Percentiles rank a stretch among this genome's conserved stretches.
Evolutionary conservation across 2,113 vertebrate genomes (phyloP).

Genomic region (Oxyruncus cristatus): DNA sequence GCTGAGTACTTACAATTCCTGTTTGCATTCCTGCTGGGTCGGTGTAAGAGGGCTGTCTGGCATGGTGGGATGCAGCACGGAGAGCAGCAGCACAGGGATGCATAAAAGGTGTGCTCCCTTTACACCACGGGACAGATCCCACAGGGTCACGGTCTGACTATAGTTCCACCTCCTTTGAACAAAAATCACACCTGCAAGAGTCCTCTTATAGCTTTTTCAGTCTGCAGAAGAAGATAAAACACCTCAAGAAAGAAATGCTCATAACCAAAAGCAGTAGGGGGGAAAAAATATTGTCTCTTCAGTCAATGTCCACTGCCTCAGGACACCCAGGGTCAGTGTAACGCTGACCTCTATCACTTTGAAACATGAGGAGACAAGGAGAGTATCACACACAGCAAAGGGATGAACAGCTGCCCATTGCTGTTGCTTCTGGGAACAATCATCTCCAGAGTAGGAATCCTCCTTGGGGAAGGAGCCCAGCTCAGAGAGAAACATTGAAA

Average conservation of each 20-base stretch:
- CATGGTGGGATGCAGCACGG: neutral
- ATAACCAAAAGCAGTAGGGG: fast-evolving
- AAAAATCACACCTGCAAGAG: neutral
- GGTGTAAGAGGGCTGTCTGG: neutral
- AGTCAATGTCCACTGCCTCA: neutral
- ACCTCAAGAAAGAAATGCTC: neutral
- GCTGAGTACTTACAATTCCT: neutral
- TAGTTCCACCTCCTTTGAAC: neutral
- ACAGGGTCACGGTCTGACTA: neutral
- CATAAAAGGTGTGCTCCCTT: neutral
- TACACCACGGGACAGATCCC: neutral
- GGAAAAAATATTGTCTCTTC: fast-evolving
- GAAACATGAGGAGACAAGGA: neutral
- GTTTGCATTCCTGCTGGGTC: neutral
- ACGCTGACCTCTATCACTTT: neutral
- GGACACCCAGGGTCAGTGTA: neutral
- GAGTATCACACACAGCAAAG: neutral
- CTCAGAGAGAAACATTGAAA: fast-evolving
- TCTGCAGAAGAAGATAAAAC: neutral
- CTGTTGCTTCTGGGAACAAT: neutral
- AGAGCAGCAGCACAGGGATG: neutral
- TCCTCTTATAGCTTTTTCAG: neutral
- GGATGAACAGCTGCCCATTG: neutral
- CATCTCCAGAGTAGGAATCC: neutral
- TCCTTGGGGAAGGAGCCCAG: neutral